phyloP scores from a whole-genome alignment of 1,140 invertebrate species.

The Parasteatoda tepidariorum region DNA sequence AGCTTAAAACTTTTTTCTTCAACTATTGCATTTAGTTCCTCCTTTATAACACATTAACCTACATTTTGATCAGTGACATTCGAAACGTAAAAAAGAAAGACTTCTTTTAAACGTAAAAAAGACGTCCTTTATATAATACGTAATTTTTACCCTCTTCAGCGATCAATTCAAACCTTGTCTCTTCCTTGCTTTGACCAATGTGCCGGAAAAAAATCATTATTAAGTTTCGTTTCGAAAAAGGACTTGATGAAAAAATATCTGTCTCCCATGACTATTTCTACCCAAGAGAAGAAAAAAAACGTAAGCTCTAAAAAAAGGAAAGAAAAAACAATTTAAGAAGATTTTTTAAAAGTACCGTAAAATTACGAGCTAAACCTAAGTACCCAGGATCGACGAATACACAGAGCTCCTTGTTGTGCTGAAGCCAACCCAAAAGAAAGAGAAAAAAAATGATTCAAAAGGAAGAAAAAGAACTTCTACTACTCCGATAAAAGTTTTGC shows the following conservation, averaged over 20 bases:
- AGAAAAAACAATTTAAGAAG: constrained; percentile 22
- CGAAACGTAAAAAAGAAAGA: background rate
- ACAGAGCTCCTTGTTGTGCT: constrained; percentile 10
- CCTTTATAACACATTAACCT: background rate
- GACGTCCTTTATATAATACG: background rate
- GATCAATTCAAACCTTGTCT: background rate
- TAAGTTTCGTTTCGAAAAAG: background rate
- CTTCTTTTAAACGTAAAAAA: background rate
- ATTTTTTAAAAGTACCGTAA: constrained; percentile 3
- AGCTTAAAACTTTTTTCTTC: too few species aligned
- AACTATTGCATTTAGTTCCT: background rate
- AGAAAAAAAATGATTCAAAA: background rate
- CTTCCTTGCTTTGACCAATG: background rate
- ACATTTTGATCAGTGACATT: background rate
- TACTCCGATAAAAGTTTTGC: constrained; percentile 55
- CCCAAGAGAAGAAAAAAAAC: background rate
- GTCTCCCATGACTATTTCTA: background rate
- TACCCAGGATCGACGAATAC: constrained; percentile 8
- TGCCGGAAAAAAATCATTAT: constrained; percentile 32
- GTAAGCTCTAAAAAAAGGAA: background rate
- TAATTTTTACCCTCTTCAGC: background rate
- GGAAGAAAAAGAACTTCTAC: constrained; percentile 20
- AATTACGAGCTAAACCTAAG: constrained; percentile 37
- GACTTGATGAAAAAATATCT: background rate
- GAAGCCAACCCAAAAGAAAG: background rate